Evolutionary conservation across 2,888 invertebrate genomes (phyloP).

Genomic region (Ormyrus nitidulus): DNA sequence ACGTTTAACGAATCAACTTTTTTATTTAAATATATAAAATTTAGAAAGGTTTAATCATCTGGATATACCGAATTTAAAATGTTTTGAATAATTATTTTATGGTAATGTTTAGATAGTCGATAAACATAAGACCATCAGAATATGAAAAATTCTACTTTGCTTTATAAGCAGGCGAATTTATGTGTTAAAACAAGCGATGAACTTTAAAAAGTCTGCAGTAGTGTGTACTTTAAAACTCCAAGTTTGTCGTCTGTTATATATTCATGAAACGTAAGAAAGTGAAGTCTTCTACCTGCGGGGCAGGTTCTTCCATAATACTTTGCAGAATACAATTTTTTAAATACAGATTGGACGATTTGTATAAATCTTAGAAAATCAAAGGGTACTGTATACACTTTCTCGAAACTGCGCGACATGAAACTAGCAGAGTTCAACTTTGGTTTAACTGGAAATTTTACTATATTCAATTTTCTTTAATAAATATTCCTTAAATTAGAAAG

Average conservation of each 20-base stretch:
- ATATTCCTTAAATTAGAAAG: too few species aligned
- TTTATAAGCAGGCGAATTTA: conserved; percentile 33
- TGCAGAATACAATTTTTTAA: conserved; percentile 26
- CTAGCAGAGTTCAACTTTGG: too few species aligned
- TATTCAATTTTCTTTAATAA: too few species aligned
- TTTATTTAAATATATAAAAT: too few species aligned
- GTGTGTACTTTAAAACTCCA: conserved; percentile 36
- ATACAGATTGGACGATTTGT: conserved; percentile 39
- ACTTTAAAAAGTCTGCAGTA: conserved; percentile 39
- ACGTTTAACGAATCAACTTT: too few species aligned
- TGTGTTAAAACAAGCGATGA: conserved; percentile 38
- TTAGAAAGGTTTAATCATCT: too few species aligned
- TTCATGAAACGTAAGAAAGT: conserved; percentile 45
- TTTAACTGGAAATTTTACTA: too few species aligned
- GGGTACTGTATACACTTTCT: too few species aligned
- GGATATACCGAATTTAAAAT: too few species aligned
- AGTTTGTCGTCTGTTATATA: conserved; percentile 49
- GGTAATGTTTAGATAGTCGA: too few species aligned
- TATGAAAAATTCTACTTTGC: not conserved
- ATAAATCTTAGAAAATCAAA: not conserved
- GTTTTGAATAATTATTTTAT: too few species aligned
- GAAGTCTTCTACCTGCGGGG: conserved; percentile 18
- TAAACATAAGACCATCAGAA: not conserved
- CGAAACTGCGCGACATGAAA: too few species aligned
- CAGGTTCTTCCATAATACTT: conserved; percentile 31